Percentiles rank a stretch among this genome's conserved stretches.
phyloP scores from a whole-genome alignment of 1,140 invertebrate genomes.

The Drosophila simulans region DNA sequence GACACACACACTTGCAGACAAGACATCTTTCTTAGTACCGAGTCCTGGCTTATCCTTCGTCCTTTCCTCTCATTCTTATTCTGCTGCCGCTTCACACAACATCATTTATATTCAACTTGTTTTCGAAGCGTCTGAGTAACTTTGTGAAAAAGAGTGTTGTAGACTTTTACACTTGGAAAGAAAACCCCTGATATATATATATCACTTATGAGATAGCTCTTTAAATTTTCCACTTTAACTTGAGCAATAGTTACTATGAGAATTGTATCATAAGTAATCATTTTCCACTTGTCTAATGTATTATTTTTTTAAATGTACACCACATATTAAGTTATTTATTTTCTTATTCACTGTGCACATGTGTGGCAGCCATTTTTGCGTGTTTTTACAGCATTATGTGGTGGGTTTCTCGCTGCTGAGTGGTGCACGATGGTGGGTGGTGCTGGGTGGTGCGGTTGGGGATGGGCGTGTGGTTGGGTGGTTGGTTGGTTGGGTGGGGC shows the following conservation, averaged over 20 bases:
- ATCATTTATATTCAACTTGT: constrained; percentile 83
- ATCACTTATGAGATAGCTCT: no score
- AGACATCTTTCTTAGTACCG: constrained; percentile 61
- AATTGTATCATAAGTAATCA: no score
- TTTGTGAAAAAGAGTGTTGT: constrained; percentile 11
- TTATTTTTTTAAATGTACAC: neutral
- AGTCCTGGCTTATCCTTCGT: constrained; percentile 24
- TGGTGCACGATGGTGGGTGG: neutral
- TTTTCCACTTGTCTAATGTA: no score
- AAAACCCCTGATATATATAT: neutral
- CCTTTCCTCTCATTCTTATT: constrained; percentile 41
- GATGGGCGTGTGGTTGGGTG: constrained; percentile 21
- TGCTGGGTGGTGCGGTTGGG: constrained; percentile 14
- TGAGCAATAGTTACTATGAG: no score
- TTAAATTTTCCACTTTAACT: no score
- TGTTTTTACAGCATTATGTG: constrained; percentile 60
- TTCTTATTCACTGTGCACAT: constrained; percentile 12
- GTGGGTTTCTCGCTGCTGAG: constrained; percentile 9
- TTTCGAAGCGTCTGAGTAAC: constrained; percentile 65
- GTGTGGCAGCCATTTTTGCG: constrained; percentile 75
- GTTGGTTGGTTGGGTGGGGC: constrained; percentile 18
- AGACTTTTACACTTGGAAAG: constrained; percentile 2
- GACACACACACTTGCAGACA: constrained; percentile 23
- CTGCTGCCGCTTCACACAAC: constrained; percentile 67
- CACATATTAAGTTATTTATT: neutral